Evolutionary conservation across 2,113 vertebrate species (phyloP).

Genomic region (Vulpes ferrilata): DNA sequence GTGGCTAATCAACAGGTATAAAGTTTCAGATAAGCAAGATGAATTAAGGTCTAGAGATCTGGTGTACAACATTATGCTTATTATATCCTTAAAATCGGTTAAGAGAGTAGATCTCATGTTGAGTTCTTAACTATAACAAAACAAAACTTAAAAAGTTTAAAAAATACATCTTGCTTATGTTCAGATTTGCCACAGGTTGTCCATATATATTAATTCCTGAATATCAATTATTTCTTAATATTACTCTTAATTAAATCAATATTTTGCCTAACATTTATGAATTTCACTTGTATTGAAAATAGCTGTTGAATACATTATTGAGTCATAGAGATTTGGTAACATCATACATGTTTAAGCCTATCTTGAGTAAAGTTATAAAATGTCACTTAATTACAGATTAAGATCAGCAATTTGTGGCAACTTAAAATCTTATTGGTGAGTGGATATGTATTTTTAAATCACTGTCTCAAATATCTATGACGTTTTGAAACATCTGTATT

Average conservation of each 20-base stretch:
- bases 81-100: neutral
- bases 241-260: neutral
- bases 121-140: neutral
- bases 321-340: neutral
- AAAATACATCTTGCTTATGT: neutral
- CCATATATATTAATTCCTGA: neutral
- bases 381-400: conserved; percentile 39
- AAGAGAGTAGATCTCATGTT: neutral
- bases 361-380: conserved; percentile 33
- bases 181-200: neutral
- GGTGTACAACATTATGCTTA: neutral
- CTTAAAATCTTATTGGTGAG: neutral
- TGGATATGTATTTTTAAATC: conserved; percentile 29
- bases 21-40: neutral
- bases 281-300: conserved; percentile 15
- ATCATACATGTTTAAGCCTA: neutral
- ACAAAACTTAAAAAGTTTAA: neutral
- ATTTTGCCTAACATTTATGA: neutral
- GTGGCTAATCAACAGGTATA: neutral
- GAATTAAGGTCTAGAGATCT: neutral
- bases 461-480: neutral
- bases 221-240: conserved; percentile 9
- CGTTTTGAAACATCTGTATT: neutral
- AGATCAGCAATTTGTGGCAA: neutral
- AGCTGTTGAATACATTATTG: neutral